Evolutionary conservation across 2,113 vertebrate genomes (phyloP), one percentile per base, ranked within the genome.

Genomic region (Bombycilla garrulus): DNA sequence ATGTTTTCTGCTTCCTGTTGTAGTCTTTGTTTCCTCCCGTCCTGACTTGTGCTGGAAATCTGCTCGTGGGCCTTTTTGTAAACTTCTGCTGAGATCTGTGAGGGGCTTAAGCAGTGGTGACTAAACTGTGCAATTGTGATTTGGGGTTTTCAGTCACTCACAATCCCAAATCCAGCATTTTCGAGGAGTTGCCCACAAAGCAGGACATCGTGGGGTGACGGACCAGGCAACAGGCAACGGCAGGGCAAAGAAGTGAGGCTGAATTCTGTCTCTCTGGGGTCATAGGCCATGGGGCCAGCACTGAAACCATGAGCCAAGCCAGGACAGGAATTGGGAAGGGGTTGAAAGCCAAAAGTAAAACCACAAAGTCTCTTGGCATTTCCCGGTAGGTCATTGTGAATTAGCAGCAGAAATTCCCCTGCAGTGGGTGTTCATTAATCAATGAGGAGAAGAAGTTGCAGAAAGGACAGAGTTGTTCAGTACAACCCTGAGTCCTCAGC

Each of bases 1-100:
- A 60, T 56, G 16, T 42, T 79, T 84, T 73, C 26, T 89, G 38
- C 74, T 95, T 95, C 77, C 77, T 81, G 47, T 35, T 66, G 35
- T 9, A 73, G 14, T 11, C 5, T 65, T 92, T 84, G 23, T 74
- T 94, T 71, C 21, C 53, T 17, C 24, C 16, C 25, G 33, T 26
- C 21, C 44, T 70, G 51, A 22, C 60, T 66, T 84, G 72, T 47
- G 35, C 16, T 78, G 87, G 61, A 53, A 78, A 94, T 74, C 31
- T 64, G 12, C 69, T 89, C 0, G 1, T 76, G 57, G 15, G 13
- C 51, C 35, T 12, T 85, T 66, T 60, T 71, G 24, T 29, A 35
- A 81, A 50, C 12, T 61, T 44, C 20, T 73, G 53, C 14, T 45
- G 28, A 45, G 62, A 38, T 33, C 56, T 47, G n/a, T 11, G 69